Base-by-base conservation (phyloP, 2,888 invertebrate species). In the Parthenolecanium corni region DNA sequence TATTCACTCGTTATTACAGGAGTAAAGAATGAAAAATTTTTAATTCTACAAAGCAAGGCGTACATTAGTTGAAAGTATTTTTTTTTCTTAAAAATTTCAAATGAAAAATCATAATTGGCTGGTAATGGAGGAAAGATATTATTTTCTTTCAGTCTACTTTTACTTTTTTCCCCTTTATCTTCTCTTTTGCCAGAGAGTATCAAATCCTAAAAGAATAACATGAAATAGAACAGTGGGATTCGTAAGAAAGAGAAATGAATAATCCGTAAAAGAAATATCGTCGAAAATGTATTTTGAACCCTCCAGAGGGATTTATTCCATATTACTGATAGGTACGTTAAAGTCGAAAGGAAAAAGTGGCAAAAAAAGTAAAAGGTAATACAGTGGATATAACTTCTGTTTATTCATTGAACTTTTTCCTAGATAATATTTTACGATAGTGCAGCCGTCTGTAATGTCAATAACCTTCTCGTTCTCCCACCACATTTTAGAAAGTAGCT, bases 231-330 rank as follows among this genome's bases (percentile, higher is more conserved):
- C 5, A 31, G 31, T 31, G 9, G 5, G 31, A 31, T 31, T 31
- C 9, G 31, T 31, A 31, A 52, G 23, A 52, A 52, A 25, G 23
- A 52, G 31, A 16, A 52, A 52, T 31, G 23, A 52, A 52, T 31
- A 52, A 52, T 52, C 52, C 52, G 52, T 52, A 52, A 52, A 52
- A 52, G 31, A 25, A 52, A 21, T 21, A 52, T 24, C 12, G 25
- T 3, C 6, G 23, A 24, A 52, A 21, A 52, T 52, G 52, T 52
- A 52, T 52, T 25, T 52, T 23, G 24, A 52, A 52, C 31, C 16
- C 52, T 25, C 52, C n/a, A 23, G 52, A 52, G 52, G 49, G 14
- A 21, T 52, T 52, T 52, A 31, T 31, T 47, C 21, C 47, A 47
- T 20, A 47, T 47, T 47, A 47, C 47, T 4, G 31, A 31, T 31